Conservation (phyloP, 2,797 vertebrate genomes). For the Xyrichtys novacula region DNA sequence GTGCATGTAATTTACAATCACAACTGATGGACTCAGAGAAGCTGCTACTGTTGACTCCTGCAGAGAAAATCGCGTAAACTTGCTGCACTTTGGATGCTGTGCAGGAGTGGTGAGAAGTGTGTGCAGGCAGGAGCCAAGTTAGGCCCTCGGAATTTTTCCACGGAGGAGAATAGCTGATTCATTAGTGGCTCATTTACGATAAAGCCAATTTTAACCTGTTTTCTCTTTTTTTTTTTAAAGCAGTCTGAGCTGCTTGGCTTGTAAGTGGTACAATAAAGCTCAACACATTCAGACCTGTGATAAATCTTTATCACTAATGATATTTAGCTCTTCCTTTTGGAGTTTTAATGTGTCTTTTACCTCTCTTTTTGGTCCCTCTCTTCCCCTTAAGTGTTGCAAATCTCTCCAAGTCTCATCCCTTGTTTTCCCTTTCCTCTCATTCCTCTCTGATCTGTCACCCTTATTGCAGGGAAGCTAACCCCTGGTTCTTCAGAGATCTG, state of each 20-base stretch:
- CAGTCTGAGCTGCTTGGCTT: not conserved
- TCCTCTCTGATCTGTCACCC: conserved; percentile 66
- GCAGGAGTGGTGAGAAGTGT: conserved; percentile 42
- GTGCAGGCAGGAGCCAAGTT: conserved; percentile 33
- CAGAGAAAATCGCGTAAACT: conserved; percentile 60
- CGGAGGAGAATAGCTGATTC: conserved; percentile 40
- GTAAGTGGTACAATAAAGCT: conserved; percentile 21
- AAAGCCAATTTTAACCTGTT: conserved; percentile 3
- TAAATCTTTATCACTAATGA: conserved; percentile 6
- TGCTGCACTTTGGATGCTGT: conserved; percentile 37
- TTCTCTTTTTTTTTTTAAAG: conserved; percentile 6
- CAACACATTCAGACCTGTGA: not conserved
- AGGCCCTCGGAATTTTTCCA: conserved; percentile 40
- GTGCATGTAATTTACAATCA: conserved; percentile 75
- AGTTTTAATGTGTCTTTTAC: conserved; percentile 17
- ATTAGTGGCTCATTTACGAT: conserved; percentile 30
- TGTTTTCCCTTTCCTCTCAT: conserved; percentile 13
- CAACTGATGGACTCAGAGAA: conserved; percentile 68
- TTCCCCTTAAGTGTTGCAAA: conserved; percentile 13
- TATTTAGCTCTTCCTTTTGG: conserved; percentile 6
- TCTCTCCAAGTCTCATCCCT: conserved; percentile 34
- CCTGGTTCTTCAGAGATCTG: conserved; percentile 73
- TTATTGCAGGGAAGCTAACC: conserved; percentile 49
- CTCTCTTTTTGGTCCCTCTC: conserved; percentile 2
- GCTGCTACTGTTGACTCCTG: conserved; percentile 71